phyloP scores from a whole-genome alignment of 2,888 invertebrate species.

The Diaprepes abbreviatus region DNA sequence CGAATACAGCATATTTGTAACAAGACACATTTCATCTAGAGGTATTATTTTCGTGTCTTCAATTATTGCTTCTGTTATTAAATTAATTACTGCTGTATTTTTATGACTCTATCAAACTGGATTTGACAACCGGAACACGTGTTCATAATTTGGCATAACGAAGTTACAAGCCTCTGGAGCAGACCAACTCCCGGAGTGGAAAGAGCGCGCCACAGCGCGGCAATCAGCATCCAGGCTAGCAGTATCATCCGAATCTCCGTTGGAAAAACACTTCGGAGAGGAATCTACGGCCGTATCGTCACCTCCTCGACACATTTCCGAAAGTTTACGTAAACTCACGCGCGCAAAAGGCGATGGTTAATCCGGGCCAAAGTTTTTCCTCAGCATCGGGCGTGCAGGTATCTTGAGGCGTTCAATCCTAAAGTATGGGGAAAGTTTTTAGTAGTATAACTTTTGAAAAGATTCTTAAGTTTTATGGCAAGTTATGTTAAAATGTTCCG shows the following conservation, averaged over 20 bases:
- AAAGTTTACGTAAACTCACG: conserved; percentile 30
- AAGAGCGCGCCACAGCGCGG: conserved; percentile 36
- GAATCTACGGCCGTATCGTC: conserved; percentile 4
- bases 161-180: conserved; percentile 38
- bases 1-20: no score
- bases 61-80: no score
- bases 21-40: no score
- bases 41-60: no score
- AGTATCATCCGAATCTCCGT: conserved; percentile 42
- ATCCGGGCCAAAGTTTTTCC: conserved; percentile 15
- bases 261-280: conserved; percentile 31
- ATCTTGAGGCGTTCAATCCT: conserved; percentile 1
- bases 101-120: neutral
- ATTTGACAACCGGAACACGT: conserved; percentile 31
- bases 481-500: conserved; percentile 28
- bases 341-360: conserved; percentile 23
- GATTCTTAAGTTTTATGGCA: conserved; percentile 15
- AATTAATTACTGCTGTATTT: no score
- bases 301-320: conserved; percentile 8
- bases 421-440: conserved; percentile 26
- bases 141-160: conserved; percentile 32
- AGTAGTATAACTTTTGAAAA: conserved; percentile 14
- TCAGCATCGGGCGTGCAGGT: conserved; percentile 13
- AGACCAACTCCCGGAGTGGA: conserved; percentile 41
- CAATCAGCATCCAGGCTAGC: conserved; percentile 42